Conservation (phyloP, 2,113 vertebrate species). For the Pterocles burchelli region DNA sequence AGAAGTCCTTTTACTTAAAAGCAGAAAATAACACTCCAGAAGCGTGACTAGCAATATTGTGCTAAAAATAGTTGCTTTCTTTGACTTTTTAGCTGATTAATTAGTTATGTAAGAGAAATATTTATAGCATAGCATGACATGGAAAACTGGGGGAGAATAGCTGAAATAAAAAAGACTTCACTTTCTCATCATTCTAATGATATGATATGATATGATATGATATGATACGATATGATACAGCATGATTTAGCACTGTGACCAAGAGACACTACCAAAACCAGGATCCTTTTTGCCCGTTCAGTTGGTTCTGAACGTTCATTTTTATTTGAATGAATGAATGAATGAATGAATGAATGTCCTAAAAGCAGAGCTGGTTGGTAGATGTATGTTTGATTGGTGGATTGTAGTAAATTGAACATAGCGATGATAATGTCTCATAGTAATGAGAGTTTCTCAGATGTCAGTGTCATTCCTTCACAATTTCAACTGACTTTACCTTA, state of each 20-base stretch:
- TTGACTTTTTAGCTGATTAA: conserved; percentile 65
- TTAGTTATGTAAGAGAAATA: conserved; percentile 58
- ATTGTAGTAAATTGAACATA: not conserved
- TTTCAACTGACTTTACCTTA: conserved; percentile 11
- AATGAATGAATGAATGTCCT: not conserved
- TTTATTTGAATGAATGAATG: not conserved
- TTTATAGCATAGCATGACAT: conserved; percentile 47
- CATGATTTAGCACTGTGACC: not conserved
- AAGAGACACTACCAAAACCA: not conserved
- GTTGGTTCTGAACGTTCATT: not conserved
- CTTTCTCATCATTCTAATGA: not conserved
- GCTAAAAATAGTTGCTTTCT: conserved; percentile 58
- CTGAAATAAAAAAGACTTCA: not conserved
- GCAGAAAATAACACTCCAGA: conserved; percentile 46
- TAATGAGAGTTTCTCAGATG: conserved; percentile 19
- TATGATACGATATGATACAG: not conserved
- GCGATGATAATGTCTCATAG: not conserved
- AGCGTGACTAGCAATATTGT: conserved; percentile 56
- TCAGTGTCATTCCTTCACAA: not conserved
- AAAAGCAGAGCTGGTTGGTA: not conserved
- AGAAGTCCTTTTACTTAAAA: conserved; percentile 44
- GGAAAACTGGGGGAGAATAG: not conserved
- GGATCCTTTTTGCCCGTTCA: not conserved
- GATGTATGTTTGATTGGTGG: not conserved
- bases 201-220: not conserved